Evolutionary conservation across 2,888 invertebrate genomes (phyloP).

Genomic region (Diadegma fenestrale): DNA sequence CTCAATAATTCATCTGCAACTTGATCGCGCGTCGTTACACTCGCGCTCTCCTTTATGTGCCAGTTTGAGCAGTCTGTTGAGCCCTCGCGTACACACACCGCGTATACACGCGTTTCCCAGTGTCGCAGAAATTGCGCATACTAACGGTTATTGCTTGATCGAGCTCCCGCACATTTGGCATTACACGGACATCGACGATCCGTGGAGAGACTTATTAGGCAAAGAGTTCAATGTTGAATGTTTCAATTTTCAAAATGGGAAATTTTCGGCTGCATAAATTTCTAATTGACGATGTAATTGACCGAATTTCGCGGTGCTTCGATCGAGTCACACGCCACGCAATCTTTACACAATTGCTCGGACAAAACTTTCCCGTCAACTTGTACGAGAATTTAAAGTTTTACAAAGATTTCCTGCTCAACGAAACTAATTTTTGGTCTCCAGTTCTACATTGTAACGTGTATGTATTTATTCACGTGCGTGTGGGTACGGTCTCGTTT

Average conservation of each 20-base stretch:
- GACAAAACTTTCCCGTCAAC: neutral
- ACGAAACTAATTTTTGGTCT: constrained; percentile 3
- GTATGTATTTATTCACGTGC: neutral
- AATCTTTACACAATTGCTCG: neutral
- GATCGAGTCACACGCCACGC: neutral
- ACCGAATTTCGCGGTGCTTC: neutral
- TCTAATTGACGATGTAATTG: neutral
- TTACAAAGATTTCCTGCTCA: neutral
- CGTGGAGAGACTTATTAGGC: neutral
- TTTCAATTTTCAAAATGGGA: neutral
- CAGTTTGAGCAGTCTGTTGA: constrained; percentile 64
- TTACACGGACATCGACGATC: neutral
- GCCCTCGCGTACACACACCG: constrained; percentile 30
- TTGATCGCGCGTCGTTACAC: constrained; percentile 73
- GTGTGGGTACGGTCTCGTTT: constrained; percentile 12
- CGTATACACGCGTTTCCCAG: neutral
- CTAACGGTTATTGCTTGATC: constrained; percentile 60
- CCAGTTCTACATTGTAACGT: neutral
- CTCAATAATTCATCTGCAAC: constrained; percentile 81
- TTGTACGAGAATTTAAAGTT: neutral
- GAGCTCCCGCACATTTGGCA: neutral
- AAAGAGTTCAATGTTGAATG: neutral
- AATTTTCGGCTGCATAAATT: neutral
- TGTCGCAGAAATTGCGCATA: neutral
- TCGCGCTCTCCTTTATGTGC: constrained; percentile 66